Percentiles rank a stretch among this genome's conserved stretches.
These are phyloP conservation scores for Prochilodus magdalenae DNA, from an alignment of 2,113 vertebrate species.

Conservation along the genomic window DNA sequence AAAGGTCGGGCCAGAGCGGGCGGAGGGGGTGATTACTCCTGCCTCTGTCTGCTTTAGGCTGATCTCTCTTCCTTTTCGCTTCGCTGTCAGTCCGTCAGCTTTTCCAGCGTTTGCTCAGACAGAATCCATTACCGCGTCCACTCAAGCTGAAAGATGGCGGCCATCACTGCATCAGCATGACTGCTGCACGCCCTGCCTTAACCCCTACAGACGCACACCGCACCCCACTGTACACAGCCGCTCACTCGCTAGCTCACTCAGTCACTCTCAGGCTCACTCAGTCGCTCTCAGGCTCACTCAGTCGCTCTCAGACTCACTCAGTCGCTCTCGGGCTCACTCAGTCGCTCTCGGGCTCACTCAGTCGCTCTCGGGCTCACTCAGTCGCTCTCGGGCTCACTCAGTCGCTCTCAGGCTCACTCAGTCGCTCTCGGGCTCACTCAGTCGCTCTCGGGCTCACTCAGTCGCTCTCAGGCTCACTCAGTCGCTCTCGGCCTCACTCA, in stretches of 20 bases:
- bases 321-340: no score
- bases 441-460: no score
- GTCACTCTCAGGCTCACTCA: neutral
- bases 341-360: no score
- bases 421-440: no score
- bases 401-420: no score
- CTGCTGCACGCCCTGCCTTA: constrained; percentile 22
- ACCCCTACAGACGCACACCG: constrained; percentile 9
- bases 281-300: neutral
- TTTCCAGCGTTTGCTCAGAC: constrained; percentile 2
- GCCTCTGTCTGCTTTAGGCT: constrained; percentile 6
- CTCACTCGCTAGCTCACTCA: neutral
- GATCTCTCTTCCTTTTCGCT: constrained; percentile 24
- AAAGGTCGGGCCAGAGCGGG: neutral
- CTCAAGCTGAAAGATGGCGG: constrained; percentile 46
- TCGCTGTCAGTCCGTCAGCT: constrained; percentile 47
- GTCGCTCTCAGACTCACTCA: no score
- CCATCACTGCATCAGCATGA: constrained; percentile 41
- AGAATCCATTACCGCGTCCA: constrained; percentile 42
- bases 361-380: no score
- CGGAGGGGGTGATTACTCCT: constrained; percentile 16
- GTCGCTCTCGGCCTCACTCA: no score
- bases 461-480: no score
- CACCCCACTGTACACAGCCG: neutral
- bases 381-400: no score